Percentiles rank a stretch among this genome's conserved stretches.
These are phyloP conservation scores for Hyposoter dolosus DNA, from an alignment of 2,888 invertebrate species.

Conservation along the genomic window DNA sequence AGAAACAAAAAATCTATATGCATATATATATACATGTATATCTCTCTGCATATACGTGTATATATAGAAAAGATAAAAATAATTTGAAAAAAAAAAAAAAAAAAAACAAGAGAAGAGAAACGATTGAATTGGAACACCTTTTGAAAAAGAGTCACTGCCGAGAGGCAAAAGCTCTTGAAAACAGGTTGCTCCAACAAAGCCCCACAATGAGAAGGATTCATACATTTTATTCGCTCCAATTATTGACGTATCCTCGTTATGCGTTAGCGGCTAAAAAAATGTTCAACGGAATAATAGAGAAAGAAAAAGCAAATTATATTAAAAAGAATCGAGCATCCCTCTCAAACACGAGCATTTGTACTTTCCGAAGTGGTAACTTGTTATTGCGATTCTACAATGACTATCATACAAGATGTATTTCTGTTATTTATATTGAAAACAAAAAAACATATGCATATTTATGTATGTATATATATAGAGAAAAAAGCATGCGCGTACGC, in stretches of 20 bases:
- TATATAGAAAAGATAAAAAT: neutral
- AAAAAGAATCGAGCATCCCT: slow-evolving; percentile 41
- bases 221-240: slow-evolving; percentile 49
- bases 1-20: slow-evolving; percentile 41
- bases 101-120: slow-evolving; percentile 13
- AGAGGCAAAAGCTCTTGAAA: slow-evolving; percentile 78
- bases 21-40: slow-evolving; percentile 23
- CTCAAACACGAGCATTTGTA: slow-evolving; percentile 54
- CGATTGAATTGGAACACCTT: slow-evolving; percentile 27
- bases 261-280: slow-evolving; percentile 42
- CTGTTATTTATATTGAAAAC: slow-evolving; percentile 58
- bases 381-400: slow-evolving; percentile 68
- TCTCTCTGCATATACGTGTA: slow-evolving; percentile 1
- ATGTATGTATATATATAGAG: slow-evolving; percentile 59
- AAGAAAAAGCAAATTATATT: slow-evolving; percentile 22
- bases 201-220: slow-evolving; percentile 72
- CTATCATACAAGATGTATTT: slow-evolving; percentile 66
- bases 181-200: slow-evolving; percentile 73
- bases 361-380: slow-evolving; percentile 61
- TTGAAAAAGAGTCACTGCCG: slow-evolving; percentile 72
- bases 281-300: slow-evolving; percentile 54
- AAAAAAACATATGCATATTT: slow-evolving; percentile 36
- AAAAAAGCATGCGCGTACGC: slow-evolving; percentile 71
- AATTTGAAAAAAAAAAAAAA: neutral
- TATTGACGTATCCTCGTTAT: slow-evolving; percentile 36